A percentile compares a stretch with the other conserved stretches of the same genome.
Evolutionary conservation across 2,888 invertebrate genomes (phyloP).

Genomic region (Tribolium freemani): DNA sequence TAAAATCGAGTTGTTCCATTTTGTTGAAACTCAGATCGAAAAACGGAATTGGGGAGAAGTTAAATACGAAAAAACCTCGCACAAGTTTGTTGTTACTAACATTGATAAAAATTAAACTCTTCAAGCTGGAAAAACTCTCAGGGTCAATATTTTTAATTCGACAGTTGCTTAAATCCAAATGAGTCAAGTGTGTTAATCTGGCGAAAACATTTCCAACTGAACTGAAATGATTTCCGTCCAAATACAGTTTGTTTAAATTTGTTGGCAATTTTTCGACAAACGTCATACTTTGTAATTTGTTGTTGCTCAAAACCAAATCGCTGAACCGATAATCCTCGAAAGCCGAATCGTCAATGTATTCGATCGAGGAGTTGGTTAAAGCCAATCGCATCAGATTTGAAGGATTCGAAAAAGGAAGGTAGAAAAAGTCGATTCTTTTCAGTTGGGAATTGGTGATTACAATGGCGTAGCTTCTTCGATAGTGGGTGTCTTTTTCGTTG

Average conservation of each 20-base stretch:
- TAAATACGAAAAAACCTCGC: not conserved
- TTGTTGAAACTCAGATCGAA: conserved; percentile 9
- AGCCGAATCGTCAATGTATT: conserved; percentile 12
- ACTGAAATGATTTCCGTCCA: conserved; percentile 25
- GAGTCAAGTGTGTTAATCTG: conserved; percentile 5
- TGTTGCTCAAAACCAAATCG: conserved; percentile 12
- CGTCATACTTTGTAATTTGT: not conserved
- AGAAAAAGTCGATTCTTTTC: not conserved
- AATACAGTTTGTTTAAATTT: conserved; percentile 15
- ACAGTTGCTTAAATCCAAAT: conserved; percentile 28
- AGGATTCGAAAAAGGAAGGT: not conserved
- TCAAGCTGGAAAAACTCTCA: conserved; percentile 9
- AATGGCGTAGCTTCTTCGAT: not conserved
- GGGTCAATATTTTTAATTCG: conserved; percentile 9
- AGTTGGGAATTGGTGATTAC: conserved; percentile 12
- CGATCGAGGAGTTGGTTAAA: conserved; percentile 1
- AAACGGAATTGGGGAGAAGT: not conserved
- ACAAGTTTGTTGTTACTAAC: conserved; percentile 8
- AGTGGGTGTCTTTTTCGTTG: not conserved
- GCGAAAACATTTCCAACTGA: conserved; percentile 17
- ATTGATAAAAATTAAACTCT: not conserved
- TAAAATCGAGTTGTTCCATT: not conserved
- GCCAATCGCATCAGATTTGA: not conserved
- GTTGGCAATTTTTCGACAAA: conserved; percentile 10
- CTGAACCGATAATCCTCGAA: conserved; percentile 3